Conservation (phyloP, 2,888 invertebrate genomes). For the Dorcus parallelipipedus region DNA sequence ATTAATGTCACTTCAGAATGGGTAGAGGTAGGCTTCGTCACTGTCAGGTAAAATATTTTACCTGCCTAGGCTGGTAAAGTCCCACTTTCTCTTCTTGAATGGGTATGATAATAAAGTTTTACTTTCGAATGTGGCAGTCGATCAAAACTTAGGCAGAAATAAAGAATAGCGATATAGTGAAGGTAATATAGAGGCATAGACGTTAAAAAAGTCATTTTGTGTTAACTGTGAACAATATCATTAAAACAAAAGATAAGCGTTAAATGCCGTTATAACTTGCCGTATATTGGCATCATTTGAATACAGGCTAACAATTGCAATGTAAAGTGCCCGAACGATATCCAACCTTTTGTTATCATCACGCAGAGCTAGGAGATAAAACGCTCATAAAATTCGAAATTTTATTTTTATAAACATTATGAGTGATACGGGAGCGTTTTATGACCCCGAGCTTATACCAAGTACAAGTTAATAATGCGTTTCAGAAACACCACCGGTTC, state of each 20-base stretch:
- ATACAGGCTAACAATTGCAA: slow-evolving; percentile 35
- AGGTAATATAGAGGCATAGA: background rate
- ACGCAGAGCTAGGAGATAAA: background rate
- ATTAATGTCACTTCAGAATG: too few species aligned
- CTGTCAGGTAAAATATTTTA: too few species aligned
- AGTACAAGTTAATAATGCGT: background rate
- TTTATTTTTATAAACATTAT: background rate
- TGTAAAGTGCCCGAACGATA: slow-evolving; percentile 14
- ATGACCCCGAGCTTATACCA: background rate
- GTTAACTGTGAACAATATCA: slow-evolving; percentile 34
- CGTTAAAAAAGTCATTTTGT: slow-evolving; percentile 1
- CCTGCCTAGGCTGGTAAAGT: too few species aligned
- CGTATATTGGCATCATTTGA: slow-evolving; percentile 41
- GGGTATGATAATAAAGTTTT: too few species aligned
- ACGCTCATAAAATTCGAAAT: slow-evolving; percentile 1
- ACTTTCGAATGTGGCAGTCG: too few species aligned
- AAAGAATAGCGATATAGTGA: too few species aligned
- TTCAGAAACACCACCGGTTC: background rate
- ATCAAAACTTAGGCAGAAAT: too few species aligned
- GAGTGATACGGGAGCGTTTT: background rate
- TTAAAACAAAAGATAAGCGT: slow-evolving; percentile 40
- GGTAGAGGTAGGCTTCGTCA: too few species aligned
- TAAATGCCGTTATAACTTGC: slow-evolving; percentile 35
- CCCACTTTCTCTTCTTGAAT: too few species aligned
- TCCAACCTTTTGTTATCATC: background rate